phyloP scores from a whole-genome alignment of 2,797 vertebrate genomes.

The Squalus acanthias region DNA sequence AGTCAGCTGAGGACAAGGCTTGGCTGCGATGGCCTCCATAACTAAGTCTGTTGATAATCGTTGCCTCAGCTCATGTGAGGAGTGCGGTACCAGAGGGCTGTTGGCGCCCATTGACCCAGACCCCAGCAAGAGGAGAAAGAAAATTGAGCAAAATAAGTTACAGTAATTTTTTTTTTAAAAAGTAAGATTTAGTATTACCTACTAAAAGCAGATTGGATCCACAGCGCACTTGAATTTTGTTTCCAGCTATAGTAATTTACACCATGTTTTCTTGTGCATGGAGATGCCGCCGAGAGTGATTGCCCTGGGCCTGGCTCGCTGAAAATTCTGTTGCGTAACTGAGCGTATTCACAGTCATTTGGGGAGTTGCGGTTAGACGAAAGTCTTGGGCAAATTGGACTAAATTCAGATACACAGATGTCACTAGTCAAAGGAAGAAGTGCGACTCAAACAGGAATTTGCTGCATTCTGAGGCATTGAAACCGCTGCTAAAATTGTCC shows the following conservation, averaged over 20 bases:
- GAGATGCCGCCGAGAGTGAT: neutral
- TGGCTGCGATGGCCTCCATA: neutral
- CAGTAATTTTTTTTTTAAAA: neutral
- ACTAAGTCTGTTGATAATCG: neutral
- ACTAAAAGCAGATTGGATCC: neutral
- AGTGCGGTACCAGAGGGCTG: neutral
- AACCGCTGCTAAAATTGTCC: neutral
- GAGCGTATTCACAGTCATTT: neutral
- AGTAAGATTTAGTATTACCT: too few species aligned
- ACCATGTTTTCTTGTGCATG: neutral
- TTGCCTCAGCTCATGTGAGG: neutral
- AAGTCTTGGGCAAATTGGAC: neutral
- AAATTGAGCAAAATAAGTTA: neutral
- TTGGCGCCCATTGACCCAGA: neutral
- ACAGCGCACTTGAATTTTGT: neutral
- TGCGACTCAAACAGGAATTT: conserved; percentile 18
- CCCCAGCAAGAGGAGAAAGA: neutral
- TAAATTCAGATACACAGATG: neutral
- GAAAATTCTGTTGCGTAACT: neutral
- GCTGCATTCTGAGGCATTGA: neutral
- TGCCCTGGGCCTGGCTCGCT: neutral
- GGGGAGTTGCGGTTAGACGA: neutral
- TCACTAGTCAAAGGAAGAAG: neutral
- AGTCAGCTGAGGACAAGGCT: neutral
- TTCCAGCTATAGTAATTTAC: neutral